Evolutionary conservation across 2,797 vertebrate genomes (phyloP).

Genomic region (Eutrigla gurnardus): DNA sequence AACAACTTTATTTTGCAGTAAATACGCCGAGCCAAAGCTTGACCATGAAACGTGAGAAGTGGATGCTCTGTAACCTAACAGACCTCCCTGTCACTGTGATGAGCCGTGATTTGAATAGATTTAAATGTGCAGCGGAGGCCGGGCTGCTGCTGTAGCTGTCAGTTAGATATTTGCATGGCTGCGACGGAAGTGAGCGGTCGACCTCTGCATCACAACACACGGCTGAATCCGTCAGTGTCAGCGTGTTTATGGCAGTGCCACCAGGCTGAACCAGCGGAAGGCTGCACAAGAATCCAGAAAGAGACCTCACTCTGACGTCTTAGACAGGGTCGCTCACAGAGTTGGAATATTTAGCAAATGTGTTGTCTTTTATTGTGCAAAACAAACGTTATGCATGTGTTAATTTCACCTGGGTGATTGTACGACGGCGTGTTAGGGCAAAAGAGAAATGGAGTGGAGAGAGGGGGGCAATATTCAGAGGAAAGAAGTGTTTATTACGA

Average conservation of each 20-base stretch:
- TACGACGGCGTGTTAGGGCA: too few relatives aligned
- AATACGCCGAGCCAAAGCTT: conserved; percentile 17
- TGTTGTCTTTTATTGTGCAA: too few relatives aligned
- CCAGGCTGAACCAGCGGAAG: conserved; percentile 12
- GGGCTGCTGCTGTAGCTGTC: conserved; percentile 53
- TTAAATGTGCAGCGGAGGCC: conserved; percentile 61
- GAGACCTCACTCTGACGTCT: too few relatives aligned
- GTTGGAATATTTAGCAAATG: too few relatives aligned
- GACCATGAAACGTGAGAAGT: conserved; percentile 24
- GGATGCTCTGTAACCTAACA: conserved; percentile 8
- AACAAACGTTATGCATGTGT: too few relatives aligned
- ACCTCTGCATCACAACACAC: conserved; percentile 34
- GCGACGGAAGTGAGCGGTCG: conserved; percentile 38
- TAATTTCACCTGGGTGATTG: too few relatives aligned
- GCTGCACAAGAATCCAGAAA: not conserved
- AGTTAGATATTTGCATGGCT: conserved; percentile 73
- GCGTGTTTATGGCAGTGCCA: conserved; percentile 39
- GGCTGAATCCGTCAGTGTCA: conserved; percentile 49
- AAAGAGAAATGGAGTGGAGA: too few relatives aligned
- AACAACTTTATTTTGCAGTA: not conserved
- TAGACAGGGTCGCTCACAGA: too few relatives aligned
- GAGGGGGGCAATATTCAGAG: too few relatives aligned
- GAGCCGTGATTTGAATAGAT: conserved; percentile 73
- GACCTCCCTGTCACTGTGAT: conserved; percentile 23
- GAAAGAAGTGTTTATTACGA: too few relatives aligned